Base-by-base conservation (phyloP, 1,140 invertebrate genomes). In the Leguminivora glycinivorella region DNA sequence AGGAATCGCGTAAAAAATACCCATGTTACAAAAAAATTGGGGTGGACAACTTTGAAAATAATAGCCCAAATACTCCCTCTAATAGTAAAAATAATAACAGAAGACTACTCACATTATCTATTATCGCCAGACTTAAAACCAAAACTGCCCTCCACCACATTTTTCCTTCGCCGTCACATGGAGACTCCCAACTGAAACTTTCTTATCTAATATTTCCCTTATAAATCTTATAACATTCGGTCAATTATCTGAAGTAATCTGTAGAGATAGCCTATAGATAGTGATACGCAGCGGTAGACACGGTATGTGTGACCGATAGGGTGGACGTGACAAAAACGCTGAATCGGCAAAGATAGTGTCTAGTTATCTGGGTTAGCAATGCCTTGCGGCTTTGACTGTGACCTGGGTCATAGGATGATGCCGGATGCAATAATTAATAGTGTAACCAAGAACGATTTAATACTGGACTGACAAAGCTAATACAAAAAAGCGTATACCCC, bases 51-150 rank as follows among this genome's bases (percentile, higher is more conserved):
- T n/a, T n/a, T n/a, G n/a, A n/a, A n/a, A n/a, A n/a, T n/a, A n/a
- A n/a, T n/a, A n/a, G n/a, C n/a, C n/a, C n/a, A n/a, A n/a, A n/a
- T n/a, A n/a, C n/a, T n/a, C n/a, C n/a, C n/a, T n/a, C n/a, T n/a
- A n/a, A n/a, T n/a, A n/a, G n/a, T n/a, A n/a, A 22, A 74, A 71
- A 47, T 56, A 68, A 67, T 66, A 34, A 69, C 60, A 70, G 74
- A 77, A 58, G n/a, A 67, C 38, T 40, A 79, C 83, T 84, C 72
- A 84, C 84, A 68, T 66, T 67, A 60, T 71, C 71, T 31, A 76
- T 56, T 63, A 72, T 60, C 2, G 80, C 56, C 6, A 76, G 34
- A 29, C 26, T 67, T 7, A 78, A 66, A 19, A 78, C 52, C 56
- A 81, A 66, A 43, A 75, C 67, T 63, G 26, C 69, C 70, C 70